Evolutionary conservation across 2,888 invertebrate species (phyloP), one percentile per base, ranked within the genome.

Genomic region (Leuctra nigra): DNA sequence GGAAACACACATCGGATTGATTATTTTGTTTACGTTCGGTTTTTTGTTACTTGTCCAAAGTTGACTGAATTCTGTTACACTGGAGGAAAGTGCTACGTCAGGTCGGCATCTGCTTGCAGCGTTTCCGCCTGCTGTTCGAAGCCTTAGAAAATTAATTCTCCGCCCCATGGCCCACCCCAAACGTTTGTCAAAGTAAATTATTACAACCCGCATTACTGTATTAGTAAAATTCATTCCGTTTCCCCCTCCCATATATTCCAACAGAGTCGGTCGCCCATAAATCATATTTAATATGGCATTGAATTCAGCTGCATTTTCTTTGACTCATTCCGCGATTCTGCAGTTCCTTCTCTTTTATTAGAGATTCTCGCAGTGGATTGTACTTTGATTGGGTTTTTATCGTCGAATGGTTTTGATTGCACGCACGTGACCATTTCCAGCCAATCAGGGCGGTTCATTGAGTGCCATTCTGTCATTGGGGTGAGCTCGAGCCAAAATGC

Each of bases 231-330:
- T 35, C 50, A 20, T 33, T 18, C 9, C 50, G 3, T 14, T 22
- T 11, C 35, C 11, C 50, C 50, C 50, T 35, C 22, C 50, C 50
- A n/a, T n/a, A n/a, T n/a, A n/a, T n/a, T n/a, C n/a, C n/a, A n/a
- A n/a, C n/a, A n/a, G n/a, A n/a, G n/a, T n/a, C 50, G 13, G 16
- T 20, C 18, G 22, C 11, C 33, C 35, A 50, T 35, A 50, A 50
- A 50, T 50, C 50, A 50, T 20, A 18, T 33, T 33, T 50, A 47
- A 25, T 23, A 14, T n/a, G n/a, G n/a, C n/a, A n/a, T n/a, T 47
- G 24, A 47, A 47, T 47, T 29, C 50, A 50, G 50, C 50, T 50
- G 50, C 36, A 50, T 33, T 50, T 50, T 47, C n/a, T 25, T 47
- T 47, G 16, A n/a, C n/a, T n/a, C n/a, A n/a, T n/a, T n/a, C n/a